A percentile compares a stretch with the other conserved stretches of the same genome.
These are phyloP conservation scores for Epizoanthus scotinus DNA, from an alignment of 92 coral and sea anemone genomes.

Conservation along the genomic window DNA sequence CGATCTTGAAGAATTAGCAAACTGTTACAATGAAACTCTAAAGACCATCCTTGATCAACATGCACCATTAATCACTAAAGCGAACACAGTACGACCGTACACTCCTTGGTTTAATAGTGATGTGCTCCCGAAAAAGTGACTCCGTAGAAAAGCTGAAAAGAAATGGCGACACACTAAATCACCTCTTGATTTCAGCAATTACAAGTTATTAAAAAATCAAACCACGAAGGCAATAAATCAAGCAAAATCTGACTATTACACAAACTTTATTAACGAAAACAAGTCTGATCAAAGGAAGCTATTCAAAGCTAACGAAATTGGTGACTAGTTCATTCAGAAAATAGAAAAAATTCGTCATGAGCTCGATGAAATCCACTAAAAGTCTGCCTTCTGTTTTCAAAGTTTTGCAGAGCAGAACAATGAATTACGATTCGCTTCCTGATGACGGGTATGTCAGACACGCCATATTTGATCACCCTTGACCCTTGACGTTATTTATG, in stretches of 20 bases:
- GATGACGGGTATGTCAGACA: background rate
- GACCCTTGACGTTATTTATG: background rate
- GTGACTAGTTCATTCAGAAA: too few relatives aligned
- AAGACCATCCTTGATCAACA: background rate
- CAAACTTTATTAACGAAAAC: too few relatives aligned
- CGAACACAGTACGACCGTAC: background rate
- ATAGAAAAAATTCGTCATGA: too few relatives aligned
- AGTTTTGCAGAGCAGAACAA: constrained; percentile 6
- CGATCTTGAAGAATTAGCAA: too few relatives aligned
- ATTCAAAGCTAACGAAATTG: too few relatives aligned
- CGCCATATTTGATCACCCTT: background rate
- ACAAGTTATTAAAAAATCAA: background rate
- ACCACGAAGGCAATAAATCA: background rate
- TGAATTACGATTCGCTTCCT: background rate
- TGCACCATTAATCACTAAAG: constrained; percentile 10
- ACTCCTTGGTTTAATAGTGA: background rate
- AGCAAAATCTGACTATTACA: constrained; percentile 20
- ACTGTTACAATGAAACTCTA: too few relatives aligned
- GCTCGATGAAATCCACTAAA: background rate
- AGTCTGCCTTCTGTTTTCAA: background rate
- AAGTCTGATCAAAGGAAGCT: too few relatives aligned
- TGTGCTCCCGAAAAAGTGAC: background rate
- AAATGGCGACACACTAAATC: constrained; percentile 12
- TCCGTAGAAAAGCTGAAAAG: constrained; percentile 8
- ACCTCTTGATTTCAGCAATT: too few relatives aligned